A percentile compares a stretch with the other conserved stretches of the same genome.
Conservation (phyloP, 2,797 vertebrate species). For the Enteromius paludinosus region DNA sequence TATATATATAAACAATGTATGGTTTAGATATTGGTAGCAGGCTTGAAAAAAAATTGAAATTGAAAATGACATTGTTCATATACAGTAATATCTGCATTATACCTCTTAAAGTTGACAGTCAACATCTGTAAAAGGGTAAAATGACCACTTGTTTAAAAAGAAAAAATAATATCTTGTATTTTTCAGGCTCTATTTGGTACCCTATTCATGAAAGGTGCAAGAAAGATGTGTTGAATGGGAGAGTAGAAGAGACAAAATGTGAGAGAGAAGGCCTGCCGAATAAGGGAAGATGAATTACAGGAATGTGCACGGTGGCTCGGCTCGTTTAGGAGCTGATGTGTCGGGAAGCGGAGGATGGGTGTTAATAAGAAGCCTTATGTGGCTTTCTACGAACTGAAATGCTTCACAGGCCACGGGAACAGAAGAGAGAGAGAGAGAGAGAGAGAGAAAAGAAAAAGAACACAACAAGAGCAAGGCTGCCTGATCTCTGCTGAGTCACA, state of each 20-base stretch:
- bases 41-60: neutral
- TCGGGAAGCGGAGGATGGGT: conserved; percentile 49
- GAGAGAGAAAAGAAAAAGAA: neutral
- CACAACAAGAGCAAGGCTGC: neutral
- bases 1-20: neutral
- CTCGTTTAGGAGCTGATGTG: conserved; percentile 62
- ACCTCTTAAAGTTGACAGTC: neutral
- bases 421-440: conserved; percentile 1
- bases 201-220: conserved; percentile 1
- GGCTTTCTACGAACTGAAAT: conserved; percentile 44
- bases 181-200: neutral
- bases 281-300: conserved; percentile 52
- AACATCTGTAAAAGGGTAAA: conserved; percentile 1
- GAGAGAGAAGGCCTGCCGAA: conserved; percentile 31
- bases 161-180: neutral
- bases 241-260: conserved; percentile 8
- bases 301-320: conserved; percentile 37
- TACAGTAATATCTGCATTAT: neutral
- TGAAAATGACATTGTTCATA: neutral
- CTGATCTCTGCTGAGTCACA: conserved; percentile 28
- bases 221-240: neutral
- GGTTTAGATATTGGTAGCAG: neutral
- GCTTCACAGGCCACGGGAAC: conserved; percentile 9
- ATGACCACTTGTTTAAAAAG: neutral
- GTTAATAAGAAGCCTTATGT: conserved; percentile 58